Base-by-base conservation (phyloP, 1,140 invertebrate genomes). In the Drosophila oshimai region DNA sequence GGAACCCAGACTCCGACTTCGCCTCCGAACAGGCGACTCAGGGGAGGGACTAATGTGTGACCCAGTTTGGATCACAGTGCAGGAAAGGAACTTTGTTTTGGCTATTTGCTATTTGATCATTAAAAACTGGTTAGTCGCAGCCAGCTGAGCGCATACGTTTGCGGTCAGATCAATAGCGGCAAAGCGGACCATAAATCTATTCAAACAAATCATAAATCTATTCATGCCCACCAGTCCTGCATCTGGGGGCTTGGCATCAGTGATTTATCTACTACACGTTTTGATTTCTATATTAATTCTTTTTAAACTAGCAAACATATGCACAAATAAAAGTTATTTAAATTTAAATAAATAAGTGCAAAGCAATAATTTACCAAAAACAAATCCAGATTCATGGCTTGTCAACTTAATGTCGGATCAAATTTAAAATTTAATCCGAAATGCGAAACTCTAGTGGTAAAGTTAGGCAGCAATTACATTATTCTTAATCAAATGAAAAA, bases 81-180 rank as follows among this genome's bases (percentile, higher is more conserved):
- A 75, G 74, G 69, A 86, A 71, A 71, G 68, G 68, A 71, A 71
- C 69, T 73, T 36, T 65, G 61, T 65, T 65, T 65, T 65, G 61
- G 61, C 74, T 69, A 71, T 83, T 83, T 61, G 54, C 55, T 74
- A 74, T 69, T 81, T 73, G 76, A 86, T 86, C 80, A 86, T 86
- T 86, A 86, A 86, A 86, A 86, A 86, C 80, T 87, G 80, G 80
- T 86, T 86, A 28, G 36, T 33, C 61, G 20, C 37, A 34, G 31
- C 22, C 61, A 68, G 65, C 77, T 75, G 71, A 73, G 26, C 53
- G 33, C 33, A 44, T 2, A 42, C 54, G 41, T 3, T 47, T 42
- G 37, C 28, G 69, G 37, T 69, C 13, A 33, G 20, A 17, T 54
- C 18, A 42, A 29, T 60, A 60, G 29, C 13, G 41, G 3, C 33